Base-by-base conservation (phyloP, 92 coral and sea anemone genomes). In the Bergia sp. region DNA sequence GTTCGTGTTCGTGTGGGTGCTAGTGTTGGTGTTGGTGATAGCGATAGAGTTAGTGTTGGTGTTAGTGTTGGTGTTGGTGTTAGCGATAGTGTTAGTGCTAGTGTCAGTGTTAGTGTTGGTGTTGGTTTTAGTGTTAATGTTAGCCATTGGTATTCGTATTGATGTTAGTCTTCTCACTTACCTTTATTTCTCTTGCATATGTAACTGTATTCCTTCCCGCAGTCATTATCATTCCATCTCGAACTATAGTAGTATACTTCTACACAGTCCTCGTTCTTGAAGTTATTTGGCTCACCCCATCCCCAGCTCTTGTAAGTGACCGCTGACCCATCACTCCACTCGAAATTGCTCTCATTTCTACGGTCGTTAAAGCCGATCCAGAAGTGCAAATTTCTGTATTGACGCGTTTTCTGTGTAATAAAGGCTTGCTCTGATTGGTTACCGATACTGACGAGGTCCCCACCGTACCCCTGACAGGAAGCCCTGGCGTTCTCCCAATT, bases 281-380 rank as follows among this genome's bases (percentile, higher is more conserved):
- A 90, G 69, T 96, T 90, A 84, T 95, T 96, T 45, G 99, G 99
- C 82, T 96, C 99, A 20, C 93, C 89, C 50, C 23, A 36, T 1
- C 90, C 38, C 99, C 99, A 96, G 81, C 90, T 93, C n/a, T 81
- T 86, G 75, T 79, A 96, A 11, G 92, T 92, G 76, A 85, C 91
- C 0, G 88, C 76, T 43, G 90, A 82, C n/a, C 96, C 98, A 86
- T 96, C 99, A 71, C 96, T 95, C 99, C 99, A 96, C 7, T 89
- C 92, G 86, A 93, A 96, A 15, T 79, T 38, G 79, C 94, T 92
- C 71, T 96, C 96, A 47, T 96, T 95, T 61, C 85, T 93, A 15
- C 92, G 94, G 49, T 94, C 98, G 79, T 91, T 94, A 45, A 91
- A 89, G 13, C 99, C 99, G 82, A 96, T 94, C 99, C 99, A 96